phyloP scores from a whole-genome alignment of 2,797 vertebrate genomes.

The Poliocrania exsul region DNA sequence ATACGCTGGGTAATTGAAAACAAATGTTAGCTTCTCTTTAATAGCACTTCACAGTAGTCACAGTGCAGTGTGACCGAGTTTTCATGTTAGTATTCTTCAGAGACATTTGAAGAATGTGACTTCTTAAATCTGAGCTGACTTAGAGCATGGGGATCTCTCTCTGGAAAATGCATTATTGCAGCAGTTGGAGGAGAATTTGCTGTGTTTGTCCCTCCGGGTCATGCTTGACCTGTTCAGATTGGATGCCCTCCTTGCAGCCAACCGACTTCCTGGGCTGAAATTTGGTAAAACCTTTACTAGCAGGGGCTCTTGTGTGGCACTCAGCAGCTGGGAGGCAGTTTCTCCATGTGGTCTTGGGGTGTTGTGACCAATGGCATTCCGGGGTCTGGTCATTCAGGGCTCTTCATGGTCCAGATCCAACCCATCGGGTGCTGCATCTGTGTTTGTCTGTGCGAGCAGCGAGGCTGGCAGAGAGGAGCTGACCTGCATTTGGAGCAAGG shows the following conservation, averaged over 20 bases:
- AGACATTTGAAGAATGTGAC: background rate
- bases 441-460: accelerated
- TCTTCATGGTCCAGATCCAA: accelerated
- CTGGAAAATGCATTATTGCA: background rate
- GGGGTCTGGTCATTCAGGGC: accelerated
- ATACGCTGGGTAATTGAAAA: background rate
- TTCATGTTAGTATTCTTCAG: background rate
- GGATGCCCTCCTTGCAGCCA: accelerated
- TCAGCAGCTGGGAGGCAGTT: background rate
- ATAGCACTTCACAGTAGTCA: background rate
- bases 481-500: background rate
- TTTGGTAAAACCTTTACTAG: accelerated
- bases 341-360: accelerated
- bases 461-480: background rate
- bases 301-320: accelerated
- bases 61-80: background rate
- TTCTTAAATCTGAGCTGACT: background rate
- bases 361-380: accelerated
- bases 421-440: accelerated
- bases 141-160: background rate
- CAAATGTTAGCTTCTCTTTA: constrained; percentile 40
- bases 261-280: background rate
- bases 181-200: background rate
- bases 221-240: accelerated
- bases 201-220: background rate